phyloP scores from a whole-genome alignment of 2,888 invertebrate genomes.

The Drosophila seclusa region DNA sequence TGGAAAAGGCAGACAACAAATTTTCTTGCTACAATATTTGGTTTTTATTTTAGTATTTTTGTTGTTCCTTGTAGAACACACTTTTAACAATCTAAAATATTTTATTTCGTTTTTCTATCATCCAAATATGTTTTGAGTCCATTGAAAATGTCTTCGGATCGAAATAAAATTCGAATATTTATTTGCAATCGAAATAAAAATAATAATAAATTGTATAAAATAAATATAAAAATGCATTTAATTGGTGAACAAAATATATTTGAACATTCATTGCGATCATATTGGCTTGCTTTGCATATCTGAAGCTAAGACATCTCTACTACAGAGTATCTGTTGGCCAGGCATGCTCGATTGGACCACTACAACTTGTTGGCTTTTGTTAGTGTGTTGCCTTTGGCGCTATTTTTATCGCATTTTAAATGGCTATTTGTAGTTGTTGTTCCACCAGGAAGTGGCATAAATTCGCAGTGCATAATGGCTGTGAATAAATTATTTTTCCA shows the following conservation, averaged over 20 bases:
- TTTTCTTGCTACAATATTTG: not conserved
- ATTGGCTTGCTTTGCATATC: not conserved
- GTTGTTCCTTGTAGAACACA: not conserved
- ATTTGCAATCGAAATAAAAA: not conserved
- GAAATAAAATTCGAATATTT: not conserved
- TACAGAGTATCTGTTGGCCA: not conserved
- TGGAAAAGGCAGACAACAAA: not conserved
- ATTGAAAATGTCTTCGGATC: not conserved
- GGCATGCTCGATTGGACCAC: not conserved
- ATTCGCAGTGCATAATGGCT: constrained; percentile 78
- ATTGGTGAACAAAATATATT: not conserved
- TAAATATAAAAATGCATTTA: not conserved
- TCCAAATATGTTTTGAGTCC: not conserved
- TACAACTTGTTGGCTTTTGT: constrained; percentile 14
- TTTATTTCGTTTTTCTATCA: not conserved
- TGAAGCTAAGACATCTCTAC: rapidly evolving
- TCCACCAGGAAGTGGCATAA: constrained; percentile 82
- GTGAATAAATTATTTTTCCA: constrained; percentile 80
- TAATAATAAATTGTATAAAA: not conserved
- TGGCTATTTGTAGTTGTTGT: constrained; percentile 81
- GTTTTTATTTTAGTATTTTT: no score
- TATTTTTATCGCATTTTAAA: constrained; percentile 83
- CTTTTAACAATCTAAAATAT: not conserved
- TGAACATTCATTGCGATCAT: not conserved
- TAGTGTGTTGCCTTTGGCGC: constrained; percentile 63